A percentile compares a stretch with the other conserved stretches of the same genome.
Evolutionary conservation across 53 echinoderm and acorn worm species (phyloP).

Genomic region (Holothuria leucospilota): DNA sequence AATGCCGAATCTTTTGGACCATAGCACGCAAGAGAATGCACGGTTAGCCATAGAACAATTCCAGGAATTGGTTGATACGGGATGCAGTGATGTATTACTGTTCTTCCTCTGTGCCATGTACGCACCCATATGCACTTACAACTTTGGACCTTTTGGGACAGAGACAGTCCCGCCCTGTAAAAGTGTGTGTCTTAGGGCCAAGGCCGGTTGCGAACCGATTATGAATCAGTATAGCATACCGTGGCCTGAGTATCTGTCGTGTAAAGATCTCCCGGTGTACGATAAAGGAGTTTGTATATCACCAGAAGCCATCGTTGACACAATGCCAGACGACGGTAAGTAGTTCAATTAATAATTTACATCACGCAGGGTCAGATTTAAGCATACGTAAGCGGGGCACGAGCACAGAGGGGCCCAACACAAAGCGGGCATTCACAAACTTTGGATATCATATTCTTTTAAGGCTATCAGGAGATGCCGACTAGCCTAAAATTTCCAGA

Average conservation of each 20-base stretch:
- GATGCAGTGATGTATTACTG: slow-evolving; percentile 81
- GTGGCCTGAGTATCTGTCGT: slow-evolving; percentile 86
- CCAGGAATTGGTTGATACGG: slow-evolving; percentile 77
- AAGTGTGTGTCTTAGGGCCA: slow-evolving; percentile 79
- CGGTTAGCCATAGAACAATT: slow-evolving; percentile 94
- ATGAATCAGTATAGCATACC: slow-evolving; percentile 81
- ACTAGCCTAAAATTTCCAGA: too few species aligned
- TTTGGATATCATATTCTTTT: too few species aligned
- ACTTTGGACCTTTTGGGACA: slow-evolving; percentile 77
- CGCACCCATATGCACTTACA: slow-evolving; percentile 93
- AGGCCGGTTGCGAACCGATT: slow-evolving; percentile 82
- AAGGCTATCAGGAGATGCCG: too few species aligned
- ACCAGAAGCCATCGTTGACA: slow-evolving; percentile 91
- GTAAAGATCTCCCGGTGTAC: slow-evolving; percentile 88
- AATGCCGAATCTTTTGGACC: slow-evolving; percentile 95
- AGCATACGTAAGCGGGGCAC: too few species aligned
- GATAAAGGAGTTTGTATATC: slow-evolving; percentile 93
- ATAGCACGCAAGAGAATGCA: slow-evolving; percentile 98
- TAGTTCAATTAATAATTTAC: too few species aligned
- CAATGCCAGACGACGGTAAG: slow-evolving; percentile 77
- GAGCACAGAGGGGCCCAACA: too few species aligned
- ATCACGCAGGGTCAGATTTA: too few species aligned
- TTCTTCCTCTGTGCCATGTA: slow-evolving; percentile 99
- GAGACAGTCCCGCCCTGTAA: slow-evolving; percentile 92
- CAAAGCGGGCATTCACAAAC: too few species aligned